A percentile compares a stretch with the other conserved stretches of the same genome.
Conservation (phyloP, 2,113 vertebrate species). For the Phaetusa simplex region DNA sequence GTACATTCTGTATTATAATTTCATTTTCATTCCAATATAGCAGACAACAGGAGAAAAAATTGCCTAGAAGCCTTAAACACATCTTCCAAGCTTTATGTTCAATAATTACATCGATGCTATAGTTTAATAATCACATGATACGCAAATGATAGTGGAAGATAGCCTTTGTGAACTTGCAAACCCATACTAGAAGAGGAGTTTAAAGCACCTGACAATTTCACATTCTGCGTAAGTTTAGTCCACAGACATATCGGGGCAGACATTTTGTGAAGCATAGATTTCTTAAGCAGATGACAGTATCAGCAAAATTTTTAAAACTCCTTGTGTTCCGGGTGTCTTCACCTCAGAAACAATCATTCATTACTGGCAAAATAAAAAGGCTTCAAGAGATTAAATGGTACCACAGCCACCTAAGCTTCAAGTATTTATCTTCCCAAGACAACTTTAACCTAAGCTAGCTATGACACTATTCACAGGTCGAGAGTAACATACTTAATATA, state of each 20-base stretch:
- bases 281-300: background rate
- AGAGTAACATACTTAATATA: background rate
- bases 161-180: background rate
- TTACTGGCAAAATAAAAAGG: background rate
- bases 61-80: background rate
- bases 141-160: background rate
- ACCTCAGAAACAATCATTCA: background rate
- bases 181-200: background rate
- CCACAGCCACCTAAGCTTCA: background rate
- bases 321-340: background rate
- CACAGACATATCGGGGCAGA: background rate
- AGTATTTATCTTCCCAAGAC: background rate
- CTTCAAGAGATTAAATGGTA: background rate
- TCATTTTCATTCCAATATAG: background rate
- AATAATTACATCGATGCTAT: background rate
- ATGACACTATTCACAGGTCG: background rate
- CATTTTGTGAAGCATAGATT: background rate
- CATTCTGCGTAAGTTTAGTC: background rate
- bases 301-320: background rate
- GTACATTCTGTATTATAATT: background rate
- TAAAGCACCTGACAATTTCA: background rate
- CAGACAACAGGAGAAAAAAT: background rate
- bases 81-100: background rate
- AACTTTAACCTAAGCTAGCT: background rate
- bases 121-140: background rate